Evolutionary conservation across 2,113 vertebrate species (phyloP).

Genomic region (mouse (Mus musculus)): DNA sequence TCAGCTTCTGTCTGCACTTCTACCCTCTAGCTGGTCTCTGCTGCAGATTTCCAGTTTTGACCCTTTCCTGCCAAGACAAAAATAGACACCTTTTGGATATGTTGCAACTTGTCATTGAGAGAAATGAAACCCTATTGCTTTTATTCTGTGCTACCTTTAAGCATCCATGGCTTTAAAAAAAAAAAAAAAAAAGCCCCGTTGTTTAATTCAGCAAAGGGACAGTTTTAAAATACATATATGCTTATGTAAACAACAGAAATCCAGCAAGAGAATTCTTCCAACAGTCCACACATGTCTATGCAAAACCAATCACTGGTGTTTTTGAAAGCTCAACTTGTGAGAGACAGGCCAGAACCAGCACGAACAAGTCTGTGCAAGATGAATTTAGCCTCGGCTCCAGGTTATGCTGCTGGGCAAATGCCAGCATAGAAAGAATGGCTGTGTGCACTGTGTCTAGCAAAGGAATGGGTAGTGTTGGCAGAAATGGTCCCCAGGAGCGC

Average conservation of each 20-base stretch:
- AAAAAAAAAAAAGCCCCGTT: slow-evolving; percentile 48
- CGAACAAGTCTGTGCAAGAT: slow-evolving; percentile 69
- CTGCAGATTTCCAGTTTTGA: slow-evolving; percentile 67
- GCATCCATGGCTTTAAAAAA: neutral
- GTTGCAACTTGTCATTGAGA: neutral
- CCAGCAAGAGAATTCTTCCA: slow-evolving; percentile 67
- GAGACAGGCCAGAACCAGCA: slow-evolving; percentile 67
- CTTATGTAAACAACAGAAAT: slow-evolving; percentile 69
- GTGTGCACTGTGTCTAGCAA: neutral
- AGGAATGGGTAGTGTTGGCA: neutral
- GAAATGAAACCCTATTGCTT: neutral
- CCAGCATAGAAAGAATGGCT: slow-evolving; percentile 63
- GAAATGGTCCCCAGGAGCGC: slow-evolving; percentile 35
- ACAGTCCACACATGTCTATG: slow-evolving; percentile 70
- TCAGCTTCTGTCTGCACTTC: slow-evolving; percentile 76
- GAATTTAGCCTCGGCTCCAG: slow-evolving; percentile 54
- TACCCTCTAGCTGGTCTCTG: slow-evolving; percentile 70
- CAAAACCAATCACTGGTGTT: slow-evolving; percentile 67
- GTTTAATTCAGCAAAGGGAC: slow-evolving; percentile 62
- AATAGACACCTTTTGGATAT: slow-evolving; percentile 36
- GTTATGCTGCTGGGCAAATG: neutral
- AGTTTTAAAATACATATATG: slow-evolving; percentile 42
- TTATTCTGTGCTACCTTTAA: slow-evolving; percentile 4
- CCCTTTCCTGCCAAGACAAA: slow-evolving; percentile 70
- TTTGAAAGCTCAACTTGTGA: slow-evolving; percentile 61